A percentile compares a stretch with the other conserved stretches of the same genome.
These are phyloP conservation scores for Halichondria panicea DNA, from an alignment of 37 sponge, comb jelly and placozoan genomes.

Conservation along the genomic window DNA sequence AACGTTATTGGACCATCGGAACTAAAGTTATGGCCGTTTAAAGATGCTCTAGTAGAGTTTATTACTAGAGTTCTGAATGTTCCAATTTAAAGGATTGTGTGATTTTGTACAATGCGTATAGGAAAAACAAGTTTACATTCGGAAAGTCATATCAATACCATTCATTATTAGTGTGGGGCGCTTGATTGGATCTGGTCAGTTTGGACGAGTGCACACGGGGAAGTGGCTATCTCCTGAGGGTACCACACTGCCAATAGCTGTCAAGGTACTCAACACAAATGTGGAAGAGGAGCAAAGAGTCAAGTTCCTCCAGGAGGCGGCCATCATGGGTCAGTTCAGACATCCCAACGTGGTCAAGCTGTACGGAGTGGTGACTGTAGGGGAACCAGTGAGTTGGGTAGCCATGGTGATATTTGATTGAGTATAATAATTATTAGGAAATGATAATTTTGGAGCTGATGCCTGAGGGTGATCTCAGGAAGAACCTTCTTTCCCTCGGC, in stretches of 20 bases:
- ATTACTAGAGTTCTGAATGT: neutral
- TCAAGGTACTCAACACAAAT: constrained; percentile 45
- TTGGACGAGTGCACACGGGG: constrained; percentile 56
- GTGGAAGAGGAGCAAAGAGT: constrained; percentile 26
- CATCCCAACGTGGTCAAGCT: constrained; percentile 69
- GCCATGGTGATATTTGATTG: neutral
- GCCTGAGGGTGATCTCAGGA: constrained; percentile 58
- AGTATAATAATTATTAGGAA: constrained; percentile 18
- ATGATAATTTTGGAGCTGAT: constrained; percentile 80
- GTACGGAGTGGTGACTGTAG: constrained; percentile 58
- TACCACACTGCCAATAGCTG: constrained; percentile 30
- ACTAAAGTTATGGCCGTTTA: neutral
- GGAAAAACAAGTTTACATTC: no score
- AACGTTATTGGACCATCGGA: neutral
- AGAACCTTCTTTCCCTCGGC: constrained; percentile 16
- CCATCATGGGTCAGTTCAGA: constrained; percentile 77
- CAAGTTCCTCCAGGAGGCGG: constrained; percentile 72
- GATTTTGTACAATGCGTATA: no score
- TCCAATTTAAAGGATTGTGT: neutral
- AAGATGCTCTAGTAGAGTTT: neutral
- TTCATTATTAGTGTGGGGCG: constrained; percentile 1
- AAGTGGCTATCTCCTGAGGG: constrained; percentile 31
- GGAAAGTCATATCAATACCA: no score
- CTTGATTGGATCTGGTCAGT: constrained; percentile 68
- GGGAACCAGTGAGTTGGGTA: constrained; percentile 39